These are phyloP conservation scores for Rattus rattus DNA, from an alignment of 2,113 vertebrate species.

Conservation along the genomic window DNA sequence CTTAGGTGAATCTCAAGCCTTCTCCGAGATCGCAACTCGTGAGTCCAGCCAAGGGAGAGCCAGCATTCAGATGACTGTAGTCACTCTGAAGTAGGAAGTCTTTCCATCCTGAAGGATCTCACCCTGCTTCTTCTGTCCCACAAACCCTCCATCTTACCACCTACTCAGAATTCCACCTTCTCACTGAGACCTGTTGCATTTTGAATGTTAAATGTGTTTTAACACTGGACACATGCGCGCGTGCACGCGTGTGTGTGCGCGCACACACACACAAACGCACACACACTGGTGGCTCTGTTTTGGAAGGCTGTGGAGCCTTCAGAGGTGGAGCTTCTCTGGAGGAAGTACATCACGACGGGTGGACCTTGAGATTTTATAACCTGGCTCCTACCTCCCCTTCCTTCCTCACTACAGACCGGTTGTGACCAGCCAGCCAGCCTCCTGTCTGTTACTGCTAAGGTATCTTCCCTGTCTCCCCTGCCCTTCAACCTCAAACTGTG, in stretches of 20 bases:
- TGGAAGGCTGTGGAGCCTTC: neutral
- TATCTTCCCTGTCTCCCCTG: neutral
- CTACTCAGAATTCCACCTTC: neutral
- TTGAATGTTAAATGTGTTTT: neutral
- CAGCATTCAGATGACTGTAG: neutral
- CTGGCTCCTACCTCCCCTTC: neutral
- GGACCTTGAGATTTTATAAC: neutral
- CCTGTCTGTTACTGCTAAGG: neutral
- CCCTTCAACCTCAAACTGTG: neutral
- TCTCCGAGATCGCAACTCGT: no score
- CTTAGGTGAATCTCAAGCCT: neutral
- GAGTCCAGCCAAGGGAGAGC: neutral
- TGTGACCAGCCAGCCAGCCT: neutral
- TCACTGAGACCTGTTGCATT: neutral
- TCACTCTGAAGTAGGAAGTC: neutral
- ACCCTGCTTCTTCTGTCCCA: neutral
- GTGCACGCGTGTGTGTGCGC: no score
- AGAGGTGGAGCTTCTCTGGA: neutral
- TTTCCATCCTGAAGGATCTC: neutral
- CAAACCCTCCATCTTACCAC: neutral
- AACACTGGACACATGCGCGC: neutral
- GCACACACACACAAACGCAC: no score
- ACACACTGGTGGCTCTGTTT: neutral
- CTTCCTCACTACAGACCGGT: neutral
- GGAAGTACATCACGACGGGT: neutral